phyloP scores from a whole-genome alignment of 2,888 invertebrate species.

The Apotomis capreana region DNA sequence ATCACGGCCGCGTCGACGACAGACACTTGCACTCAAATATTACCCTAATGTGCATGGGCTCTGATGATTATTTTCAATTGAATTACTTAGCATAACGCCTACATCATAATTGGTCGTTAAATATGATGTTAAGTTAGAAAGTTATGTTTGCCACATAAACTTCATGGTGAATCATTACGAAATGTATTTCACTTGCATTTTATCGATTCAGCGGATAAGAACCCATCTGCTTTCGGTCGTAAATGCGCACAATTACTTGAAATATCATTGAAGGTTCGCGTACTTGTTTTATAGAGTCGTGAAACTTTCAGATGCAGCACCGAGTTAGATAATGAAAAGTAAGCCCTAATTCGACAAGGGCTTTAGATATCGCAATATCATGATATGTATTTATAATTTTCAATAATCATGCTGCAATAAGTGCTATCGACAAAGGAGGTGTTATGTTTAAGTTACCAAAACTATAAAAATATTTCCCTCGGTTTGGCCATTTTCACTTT shows the following conservation, averaged over 20 bases:
- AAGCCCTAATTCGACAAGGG: not conserved
- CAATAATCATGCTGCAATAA: no score
- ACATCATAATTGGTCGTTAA: conserved; percentile 52
- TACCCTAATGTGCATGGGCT: conserved; percentile 54
- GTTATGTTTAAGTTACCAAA: no score
- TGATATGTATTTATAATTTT: no score
- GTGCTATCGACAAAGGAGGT: no score
- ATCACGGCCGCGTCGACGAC: no score
- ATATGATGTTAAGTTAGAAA: conserved; percentile 56
- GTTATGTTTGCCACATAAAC: conserved; percentile 49
- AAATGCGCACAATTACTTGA: conserved; percentile 51
- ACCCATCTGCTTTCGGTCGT: conserved; percentile 36
- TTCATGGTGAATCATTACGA: conserved; percentile 52
- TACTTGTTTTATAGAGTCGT: conserved; percentile 27
- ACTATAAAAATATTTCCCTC: no score
- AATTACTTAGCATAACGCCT: conserved; percentile 51
- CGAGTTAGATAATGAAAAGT: not conserved
- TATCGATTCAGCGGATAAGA: conserved; percentile 43
- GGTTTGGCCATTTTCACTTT: no score
- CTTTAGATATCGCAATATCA: not conserved
- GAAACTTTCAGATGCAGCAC: conserved; percentile 3
- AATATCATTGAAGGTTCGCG: conserved; percentile 50
- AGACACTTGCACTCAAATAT: conserved; percentile 10
- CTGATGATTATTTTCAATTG: conserved; percentile 58
- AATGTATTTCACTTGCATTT: conserved; percentile 50